Evolutionary conservation across 1,140 invertebrate species (phyloP).

Genomic region (Zaprionus capensis): DNA sequence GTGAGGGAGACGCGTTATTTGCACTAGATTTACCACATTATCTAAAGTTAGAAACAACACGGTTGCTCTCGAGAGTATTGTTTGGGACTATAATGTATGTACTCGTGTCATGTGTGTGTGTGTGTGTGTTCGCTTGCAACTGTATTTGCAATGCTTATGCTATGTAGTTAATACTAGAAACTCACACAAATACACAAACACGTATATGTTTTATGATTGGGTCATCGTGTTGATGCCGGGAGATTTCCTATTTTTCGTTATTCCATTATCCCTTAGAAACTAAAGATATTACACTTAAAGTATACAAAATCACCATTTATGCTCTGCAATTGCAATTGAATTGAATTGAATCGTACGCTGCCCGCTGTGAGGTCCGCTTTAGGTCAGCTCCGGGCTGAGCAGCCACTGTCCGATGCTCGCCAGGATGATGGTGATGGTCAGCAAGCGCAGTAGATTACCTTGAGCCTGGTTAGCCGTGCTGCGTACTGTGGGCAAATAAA

Average conservation of each 20-base stretch:
- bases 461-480: constrained; percentile 59
- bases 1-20: constrained; percentile 38
- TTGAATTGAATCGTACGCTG: constrained; percentile 56
- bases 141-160: neutral
- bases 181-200: constrained; percentile 58
- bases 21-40: constrained; percentile 51
- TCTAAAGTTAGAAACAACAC: constrained; percentile 24
- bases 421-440: constrained; percentile 73
- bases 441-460: constrained; percentile 58
- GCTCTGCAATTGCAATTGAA: constrained; percentile 82
- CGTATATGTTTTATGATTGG: constrained; percentile 44
- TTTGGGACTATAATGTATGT: constrained; percentile 12
- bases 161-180: neutral
- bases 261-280: constrained; percentile 61
- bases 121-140: constrained; percentile 8
- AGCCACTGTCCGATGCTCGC: constrained; percentile 73
- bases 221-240: constrained; percentile 22
- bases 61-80: constrained; percentile 2
- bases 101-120: constrained; percentile 19
- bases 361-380: constrained; percentile 22
- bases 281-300: constrained; percentile 82
- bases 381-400: constrained; percentile 70
- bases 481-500: constrained; percentile 52
- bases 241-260: constrained; percentile 20
- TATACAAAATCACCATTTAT: constrained; percentile 83